Evolutionary conservation across 2,888 invertebrate genomes (phyloP), one percentile per base, ranked within the genome.

Genomic region (Drosophila demipolita): DNA sequence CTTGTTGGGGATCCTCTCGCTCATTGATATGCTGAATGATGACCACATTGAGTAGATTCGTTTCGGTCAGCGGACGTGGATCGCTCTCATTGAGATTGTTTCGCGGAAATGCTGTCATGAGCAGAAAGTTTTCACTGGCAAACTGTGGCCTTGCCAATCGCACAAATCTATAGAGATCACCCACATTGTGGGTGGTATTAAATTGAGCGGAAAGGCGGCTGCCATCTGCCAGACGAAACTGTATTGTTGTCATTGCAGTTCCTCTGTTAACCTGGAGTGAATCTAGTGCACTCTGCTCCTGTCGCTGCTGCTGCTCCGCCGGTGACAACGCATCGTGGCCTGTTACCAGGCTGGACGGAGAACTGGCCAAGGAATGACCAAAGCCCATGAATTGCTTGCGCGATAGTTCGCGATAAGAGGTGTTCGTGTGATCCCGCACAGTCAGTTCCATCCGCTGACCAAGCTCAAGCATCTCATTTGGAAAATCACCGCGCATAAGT

Each of bases 1-100:
- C 29, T 32, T 8, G 32, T 20, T 55, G 57, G 7, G 36, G 0
- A 38, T 55, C 26, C n/a, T 33, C 3, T 64, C 67, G 38, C 48
- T 82, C 87, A 12, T 50, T 59, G 6, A 86, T 40, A 11, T 83
- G 89, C 54, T 90, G 89, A 17, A 73, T 87, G 48, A 87, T 49
- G n/a, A 90, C 75, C 50, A 90, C 87, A 57, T 87, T 87, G 26
- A 73, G 58, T 2, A 87, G 73, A 63, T 89, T 67, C 0, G 82
- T 73, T 48, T 86, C 71, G 9, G 45, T 55, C 53, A 87, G 11
- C n/a, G 80, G 86, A 0, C 83, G 82, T 3, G 17, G 12, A 50
- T 89, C 85, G 15, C 23, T 49, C 48, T 81, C 84, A 5, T 23
- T 62, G 11, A 87, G 82, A 1, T 74, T 70, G 29, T 59, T 62